Percentiles rank a stretch among this genome's conserved stretches.
Evolutionary conservation across 2,113 vertebrate genomes (phyloP).

Genomic region (Sander lucioperca): DNA sequence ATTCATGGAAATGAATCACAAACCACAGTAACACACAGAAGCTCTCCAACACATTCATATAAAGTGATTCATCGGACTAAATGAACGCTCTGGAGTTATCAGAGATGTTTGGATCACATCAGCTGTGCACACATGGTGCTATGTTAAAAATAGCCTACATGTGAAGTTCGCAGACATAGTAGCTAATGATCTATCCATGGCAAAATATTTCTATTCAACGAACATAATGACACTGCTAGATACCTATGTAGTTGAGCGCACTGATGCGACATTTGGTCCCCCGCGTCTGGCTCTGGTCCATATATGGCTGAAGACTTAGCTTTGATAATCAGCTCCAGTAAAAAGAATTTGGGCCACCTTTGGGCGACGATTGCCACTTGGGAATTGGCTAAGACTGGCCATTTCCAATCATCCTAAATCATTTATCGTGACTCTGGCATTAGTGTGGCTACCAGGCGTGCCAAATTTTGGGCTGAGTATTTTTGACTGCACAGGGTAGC

Average conservation of each 20-base stretch:
- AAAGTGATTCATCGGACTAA: too few relatives aligned
- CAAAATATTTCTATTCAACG: too few relatives aligned
- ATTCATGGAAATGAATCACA: too few relatives aligned
- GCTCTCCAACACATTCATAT: too few relatives aligned
- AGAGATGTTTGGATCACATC: too few relatives aligned
- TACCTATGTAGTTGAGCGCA: neutral
- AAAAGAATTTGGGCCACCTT: neutral
- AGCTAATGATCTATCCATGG: too few relatives aligned
- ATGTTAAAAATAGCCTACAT: too few relatives aligned
- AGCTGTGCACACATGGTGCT: too few relatives aligned
- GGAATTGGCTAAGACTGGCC: neutral
- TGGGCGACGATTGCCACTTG: neutral
- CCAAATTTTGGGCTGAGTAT: slow-evolving; percentile 16
- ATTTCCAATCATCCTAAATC: neutral
- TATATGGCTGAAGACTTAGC: neutral
- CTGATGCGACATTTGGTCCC: neutral
- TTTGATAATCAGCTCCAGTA: neutral
- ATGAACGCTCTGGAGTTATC: too few relatives aligned
- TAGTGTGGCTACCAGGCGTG: neutral
- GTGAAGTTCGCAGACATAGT: too few relatives aligned
- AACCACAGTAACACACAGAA: too few relatives aligned
- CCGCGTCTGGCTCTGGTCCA: neutral
- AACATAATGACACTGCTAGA: neutral
- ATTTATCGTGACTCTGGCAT: slow-evolving; percentile 28
- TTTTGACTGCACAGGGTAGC: slow-evolving; percentile 2